Base-by-base conservation (phyloP, 2,888 invertebrate species). In the Megastigmus dorsalis region DNA sequence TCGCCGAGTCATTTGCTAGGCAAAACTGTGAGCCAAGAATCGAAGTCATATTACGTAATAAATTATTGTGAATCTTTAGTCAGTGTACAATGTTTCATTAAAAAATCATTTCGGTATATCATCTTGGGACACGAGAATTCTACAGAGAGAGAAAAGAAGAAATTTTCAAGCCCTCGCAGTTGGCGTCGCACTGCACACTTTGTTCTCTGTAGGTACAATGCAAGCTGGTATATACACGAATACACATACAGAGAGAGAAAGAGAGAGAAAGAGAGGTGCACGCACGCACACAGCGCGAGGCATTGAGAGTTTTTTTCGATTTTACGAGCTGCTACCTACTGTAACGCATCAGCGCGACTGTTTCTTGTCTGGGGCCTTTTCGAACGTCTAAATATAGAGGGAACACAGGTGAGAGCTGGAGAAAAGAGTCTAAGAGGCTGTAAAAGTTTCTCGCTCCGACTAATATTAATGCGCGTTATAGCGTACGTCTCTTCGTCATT, bases 281-380 rank as follows among this genome's bases (percentile, higher is more conserved):
- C 6, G 13, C 6, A 5, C 13, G 10, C 18, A 20, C 15, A 23
- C n/a, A n/a, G 30, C 20, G 28, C 5, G 38, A 15, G 9, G 7
- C 18, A n/a, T n/a, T n/a, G n/a, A n/a, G n/a, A n/a, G n/a, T n/a
- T n/a, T 57, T 36, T 36, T 15, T 57, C 48, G 48, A 68, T 30
- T 69, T 69, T 69, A 60, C 60, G 69, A 69, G 60, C 69, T 60
- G 60, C 65, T 54, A 65, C 52, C 69, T 60, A 69, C 52, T 50
- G 59, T 9, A 36, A n/a, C n/a, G n/a, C n/a, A n/a, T n/a, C 23
- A 6, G 36, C 26, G 38, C 4, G 48, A 13, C 15, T 69, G 60
- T 69, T 69, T 65, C 41, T 36, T 26, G 36, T 26, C 38, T 30
- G n/a, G 18, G 33, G 23, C 15, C 55, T 48, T 28, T 57, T 38